These are phyloP conservation scores for Auanema sp. DNA, from an alignment of 2,888 invertebrate genomes.

Conservation along the genomic window DNA sequence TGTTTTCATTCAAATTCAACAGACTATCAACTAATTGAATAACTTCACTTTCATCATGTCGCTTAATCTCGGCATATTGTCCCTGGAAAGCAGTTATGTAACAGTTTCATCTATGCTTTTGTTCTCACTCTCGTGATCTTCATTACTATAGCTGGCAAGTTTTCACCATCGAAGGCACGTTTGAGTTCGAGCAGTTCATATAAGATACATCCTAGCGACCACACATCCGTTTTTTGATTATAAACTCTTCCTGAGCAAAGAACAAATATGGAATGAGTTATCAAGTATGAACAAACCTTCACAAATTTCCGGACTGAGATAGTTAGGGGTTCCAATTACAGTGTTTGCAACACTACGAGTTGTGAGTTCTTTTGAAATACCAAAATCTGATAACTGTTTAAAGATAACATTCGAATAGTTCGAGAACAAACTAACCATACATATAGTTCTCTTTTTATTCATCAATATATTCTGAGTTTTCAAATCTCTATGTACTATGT, in stretches of 20 bases:
- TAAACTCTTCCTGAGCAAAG: slow-evolving; percentile 60
- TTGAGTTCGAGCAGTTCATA: slow-evolving; percentile 70
- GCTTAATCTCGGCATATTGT: slow-evolving; percentile 8
- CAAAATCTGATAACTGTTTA: slow-evolving; percentile 44
- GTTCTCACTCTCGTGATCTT: slow-evolving; percentile 42
- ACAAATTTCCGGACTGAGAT: slow-evolving; percentile 83
- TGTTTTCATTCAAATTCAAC: slow-evolving; percentile 27
- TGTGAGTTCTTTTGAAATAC: slow-evolving; percentile 50
- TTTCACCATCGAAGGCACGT: slow-evolving; percentile 47
- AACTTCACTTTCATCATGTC: slow-evolving; percentile 17
- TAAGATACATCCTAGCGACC: slow-evolving; percentile 83
- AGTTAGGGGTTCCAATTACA: slow-evolving; percentile 79
- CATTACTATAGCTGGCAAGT: slow-evolving; percentile 47
- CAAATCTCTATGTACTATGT: slow-evolving; percentile 81
- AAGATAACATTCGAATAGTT: not conserved
- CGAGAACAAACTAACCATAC: slow-evolving; percentile 35
- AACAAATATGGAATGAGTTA: not conserved
- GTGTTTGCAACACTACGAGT: slow-evolving; percentile 69
- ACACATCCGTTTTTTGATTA: slow-evolving; percentile 81
- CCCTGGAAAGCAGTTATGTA: slow-evolving; percentile 14
- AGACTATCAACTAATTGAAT: slow-evolving; percentile 23
- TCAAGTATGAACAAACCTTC: slow-evolving; percentile 70
- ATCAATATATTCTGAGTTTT: slow-evolving; percentile 84
- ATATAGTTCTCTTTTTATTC: slow-evolving; percentile 70
- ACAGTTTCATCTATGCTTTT: not conserved